phyloP scores from a whole-genome alignment of 2,888 invertebrate genomes.

The Andrena praecox region DNA sequence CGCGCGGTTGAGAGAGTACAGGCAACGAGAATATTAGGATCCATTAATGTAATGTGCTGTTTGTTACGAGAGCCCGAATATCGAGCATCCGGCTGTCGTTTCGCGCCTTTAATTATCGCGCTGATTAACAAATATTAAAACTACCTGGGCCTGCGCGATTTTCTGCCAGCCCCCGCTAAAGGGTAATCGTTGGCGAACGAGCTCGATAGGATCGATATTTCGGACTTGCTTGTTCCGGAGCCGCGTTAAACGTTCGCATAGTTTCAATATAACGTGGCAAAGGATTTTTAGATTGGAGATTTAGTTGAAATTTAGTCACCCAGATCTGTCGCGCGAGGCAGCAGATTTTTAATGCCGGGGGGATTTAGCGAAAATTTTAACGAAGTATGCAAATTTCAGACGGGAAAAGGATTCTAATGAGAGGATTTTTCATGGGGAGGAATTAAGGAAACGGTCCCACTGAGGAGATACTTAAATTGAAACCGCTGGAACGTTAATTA shows the following conservation, averaged over 20 bases:
- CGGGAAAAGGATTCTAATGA: not conserved
- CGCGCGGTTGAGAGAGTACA: slow-evolving; percentile 9
- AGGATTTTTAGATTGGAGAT: not conserved
- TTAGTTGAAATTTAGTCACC: not conserved
- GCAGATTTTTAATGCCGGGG: too few species aligned
- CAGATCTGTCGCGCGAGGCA: not conserved
- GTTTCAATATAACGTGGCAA: not conserved
- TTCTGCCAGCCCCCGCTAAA: slow-evolving; percentile 12
- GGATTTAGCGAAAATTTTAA: not conserved
- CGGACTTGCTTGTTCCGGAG: not conserved
- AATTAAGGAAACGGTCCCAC: not conserved
- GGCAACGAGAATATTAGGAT: slow-evolving; percentile 62
- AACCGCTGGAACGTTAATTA: slow-evolving; percentile 43
- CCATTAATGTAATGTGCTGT: slow-evolving; percentile 75
- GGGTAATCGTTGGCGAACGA: slow-evolving; percentile 5
- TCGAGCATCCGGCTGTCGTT: slow-evolving; percentile 47
- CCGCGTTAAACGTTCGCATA: not conserved
- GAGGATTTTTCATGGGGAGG: not conserved
- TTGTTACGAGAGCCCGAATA: slow-evolving; percentile 43
- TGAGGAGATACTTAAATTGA: not conserved
- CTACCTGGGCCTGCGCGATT: slow-evolving; percentile 9
- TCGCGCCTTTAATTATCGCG: slow-evolving; percentile 58
- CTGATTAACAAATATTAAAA: slow-evolving; percentile 60
- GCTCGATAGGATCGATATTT: slow-evolving; percentile 22
- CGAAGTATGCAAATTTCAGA: slow-evolving; percentile 18